Evolutionary conservation across 2,888 invertebrate genomes (phyloP), one percentile per base, ranked within the genome.

Genomic region (Lydus trimaculatus): DNA sequence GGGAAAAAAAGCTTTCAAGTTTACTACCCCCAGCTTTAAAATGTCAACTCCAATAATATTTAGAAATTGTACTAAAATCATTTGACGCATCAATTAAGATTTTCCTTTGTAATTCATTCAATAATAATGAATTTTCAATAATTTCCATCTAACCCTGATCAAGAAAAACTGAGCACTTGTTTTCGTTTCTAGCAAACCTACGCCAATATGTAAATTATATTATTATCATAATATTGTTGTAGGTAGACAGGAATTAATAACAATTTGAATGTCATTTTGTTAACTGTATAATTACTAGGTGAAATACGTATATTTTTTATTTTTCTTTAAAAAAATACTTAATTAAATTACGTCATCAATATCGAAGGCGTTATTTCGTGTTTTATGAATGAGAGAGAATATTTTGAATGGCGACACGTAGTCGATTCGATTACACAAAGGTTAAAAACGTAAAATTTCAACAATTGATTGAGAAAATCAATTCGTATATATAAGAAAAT

Each of bases 371-470:
- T 33, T 60, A 59, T 36, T 62, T 64, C 58, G n/a, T 58, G 36
- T 63, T 63, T 65, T 63, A 66, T 70, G 70, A 70, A 70, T 70
- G 56, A 15, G 56, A 56, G 28, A 56, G 28, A 28, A 25, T 28
- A 15, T 4, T 56, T 43, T 56, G 70, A 66, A 66, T 36, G 64
- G 36, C 17, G 36, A 56, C 61, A 63, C 62, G 58, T 70, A 64
- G 70, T 66, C 61, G 61, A 58, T 56, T 56, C 56, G 25, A 56
- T 56, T 23, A 28, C n/a, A 11, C 13, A 63, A 70, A 70, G 70
- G 70, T 70, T 64, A 58, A 61, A 64, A 66, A 69, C 69, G 66
- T 66, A 69, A 23, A 69, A 65, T 52, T 68, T 64, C 58, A 63
- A 15, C 43, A 63, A 25, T n/a, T 23, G 56, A 56, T 56, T 28